These are phyloP conservation scores for Sanderia malayensis DNA, from an alignment of 30 jellyfish, hydroid and myxozoan genomes.

Conservation along the genomic window DNA sequence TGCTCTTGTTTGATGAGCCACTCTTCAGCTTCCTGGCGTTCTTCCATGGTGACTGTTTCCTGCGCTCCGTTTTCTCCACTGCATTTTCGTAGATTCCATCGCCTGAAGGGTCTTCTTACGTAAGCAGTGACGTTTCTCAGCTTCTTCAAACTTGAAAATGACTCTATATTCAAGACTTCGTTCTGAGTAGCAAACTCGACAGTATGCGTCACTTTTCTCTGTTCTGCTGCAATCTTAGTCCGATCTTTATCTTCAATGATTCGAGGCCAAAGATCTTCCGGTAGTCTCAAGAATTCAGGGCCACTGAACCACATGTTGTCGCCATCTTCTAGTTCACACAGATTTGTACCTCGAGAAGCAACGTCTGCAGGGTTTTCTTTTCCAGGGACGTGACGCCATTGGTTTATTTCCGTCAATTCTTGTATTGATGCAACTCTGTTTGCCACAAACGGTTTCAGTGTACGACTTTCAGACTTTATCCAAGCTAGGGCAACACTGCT, in stretches of 20 bases:
- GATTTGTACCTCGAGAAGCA: conserved; percentile 34
- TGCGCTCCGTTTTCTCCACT: conserved; percentile 12
- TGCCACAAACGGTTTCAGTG: conserved; percentile 47
- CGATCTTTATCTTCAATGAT: conserved; percentile 7
- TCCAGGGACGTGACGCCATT: conserved; percentile 56
- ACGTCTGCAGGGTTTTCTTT: conserved; percentile 47
- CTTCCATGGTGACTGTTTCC: conserved; percentile 28
- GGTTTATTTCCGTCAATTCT: conserved; percentile 7
- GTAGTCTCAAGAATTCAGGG: conserved; percentile 28
- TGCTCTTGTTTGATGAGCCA: conserved; percentile 39
- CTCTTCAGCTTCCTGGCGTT: conserved; percentile 45
- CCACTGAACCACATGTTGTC: conserved; percentile 43
- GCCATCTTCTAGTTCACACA: conserved; percentile 19
- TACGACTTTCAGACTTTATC: conserved; percentile 19
- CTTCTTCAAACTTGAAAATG: conserved; percentile 44
- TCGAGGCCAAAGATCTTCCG: conserved; percentile 35
- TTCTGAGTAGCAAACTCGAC: conserved; percentile 18
- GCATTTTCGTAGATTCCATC: conserved; percentile 34
- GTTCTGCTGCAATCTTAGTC: conserved; percentile 21
- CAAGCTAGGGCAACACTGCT: conserved; percentile 30
- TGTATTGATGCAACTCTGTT: conserved; percentile 44
- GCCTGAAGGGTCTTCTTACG: conserved; percentile 34
- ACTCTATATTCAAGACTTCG: conserved; percentile 19
- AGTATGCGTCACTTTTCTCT: conserved; percentile 24
- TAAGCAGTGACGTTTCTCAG: conserved; percentile 23